Percentiles rank a stretch among this genome's conserved stretches.
Evolutionary conservation across 2,797 vertebrate genomes (phyloP).

Genomic region (Acanthopagrus latus): DNA sequence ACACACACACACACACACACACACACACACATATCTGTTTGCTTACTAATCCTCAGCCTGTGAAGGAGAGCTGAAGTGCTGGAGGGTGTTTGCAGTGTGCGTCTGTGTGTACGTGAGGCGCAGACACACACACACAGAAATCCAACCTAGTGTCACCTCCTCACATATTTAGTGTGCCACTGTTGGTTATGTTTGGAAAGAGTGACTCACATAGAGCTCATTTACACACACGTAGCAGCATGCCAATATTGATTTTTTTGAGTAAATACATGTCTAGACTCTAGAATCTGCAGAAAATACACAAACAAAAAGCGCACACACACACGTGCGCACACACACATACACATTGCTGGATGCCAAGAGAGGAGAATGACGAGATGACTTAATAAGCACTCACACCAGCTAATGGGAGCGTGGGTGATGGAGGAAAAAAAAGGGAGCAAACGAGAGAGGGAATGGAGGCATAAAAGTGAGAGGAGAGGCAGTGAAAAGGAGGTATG

Average conservation of each 20-base stretch:
- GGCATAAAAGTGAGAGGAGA: conserved; percentile 39
- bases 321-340: conserved; percentile 1
- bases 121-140: conserved; percentile 9
- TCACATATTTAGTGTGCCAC: conserved; percentile 30
- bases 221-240: conserved; percentile 48
- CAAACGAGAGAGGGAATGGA: conserved; percentile 63
- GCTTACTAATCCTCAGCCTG: conserved; percentile 30
- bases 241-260: conserved; percentile 67
- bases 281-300: conserved; percentile 42
- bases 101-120: background rate
- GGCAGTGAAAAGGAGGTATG: conserved; percentile 16
- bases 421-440: conserved; percentile 54
- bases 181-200: conserved; percentile 42
- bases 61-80: conserved; percentile 38
- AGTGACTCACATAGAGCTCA: conserved; percentile 48
- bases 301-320: conserved; percentile 30
- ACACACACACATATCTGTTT: conserved; percentile 23
- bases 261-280: conserved; percentile 69
- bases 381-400: conserved; percentile 82
- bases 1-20: conserved; percentile 6
- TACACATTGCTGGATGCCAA: conserved; percentile 47
- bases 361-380: conserved; percentile 69
- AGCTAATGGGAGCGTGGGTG: conserved; percentile 75
- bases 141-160: conserved; percentile 28
- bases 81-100: conserved; percentile 28